Conservation (phyloP, 1,140 invertebrate species). For the Drosophila sturtevanti region DNA sequence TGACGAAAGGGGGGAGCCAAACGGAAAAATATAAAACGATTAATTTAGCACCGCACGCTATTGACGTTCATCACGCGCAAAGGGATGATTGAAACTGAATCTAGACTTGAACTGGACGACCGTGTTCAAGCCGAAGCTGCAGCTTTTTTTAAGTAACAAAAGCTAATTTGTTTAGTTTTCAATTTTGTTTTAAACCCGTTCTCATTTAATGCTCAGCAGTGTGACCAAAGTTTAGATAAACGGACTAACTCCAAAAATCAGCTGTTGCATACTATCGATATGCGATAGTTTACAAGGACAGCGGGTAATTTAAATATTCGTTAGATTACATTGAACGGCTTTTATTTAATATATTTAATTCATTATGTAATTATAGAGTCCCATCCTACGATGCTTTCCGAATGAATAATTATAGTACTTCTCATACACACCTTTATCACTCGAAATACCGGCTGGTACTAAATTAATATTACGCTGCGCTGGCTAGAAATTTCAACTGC, state of each 20-base stretch:
- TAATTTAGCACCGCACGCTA: slow-evolving; percentile 19
- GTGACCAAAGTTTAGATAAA: not conserved
- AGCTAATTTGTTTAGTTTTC: slow-evolving; percentile 35
- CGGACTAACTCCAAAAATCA: not conserved
- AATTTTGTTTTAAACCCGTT: slow-evolving; percentile 47
- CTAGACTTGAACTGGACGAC: not conserved
- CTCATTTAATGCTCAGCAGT: slow-evolving; percentile 16
- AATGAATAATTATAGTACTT: slow-evolving; percentile 16
- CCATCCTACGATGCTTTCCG: not conserved
- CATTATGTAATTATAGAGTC: not conserved
- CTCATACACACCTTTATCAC: slow-evolving; percentile 53
- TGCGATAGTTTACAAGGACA: not conserved
- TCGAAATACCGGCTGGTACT: slow-evolving; percentile 51
- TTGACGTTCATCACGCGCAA: slow-evolving; percentile 35
- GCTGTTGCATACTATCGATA: not conserved
- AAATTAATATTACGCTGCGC: slow-evolving; percentile 19
- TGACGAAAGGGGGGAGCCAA: not conserved
- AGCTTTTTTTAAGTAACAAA: slow-evolving; percentile 22
- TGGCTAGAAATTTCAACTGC: slow-evolving; percentile 30
- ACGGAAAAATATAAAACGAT: not conserved
- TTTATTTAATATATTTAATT: not conserved
- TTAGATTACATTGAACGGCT: not conserved
- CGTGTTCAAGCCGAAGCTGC: slow-evolving; percentile 15
- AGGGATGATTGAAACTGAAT: slow-evolving; percentile 43
- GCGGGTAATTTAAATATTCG: not conserved